phyloP scores from a whole-genome alignment of 1,140 invertebrate species.

The Drosophila ironensis region DNA sequence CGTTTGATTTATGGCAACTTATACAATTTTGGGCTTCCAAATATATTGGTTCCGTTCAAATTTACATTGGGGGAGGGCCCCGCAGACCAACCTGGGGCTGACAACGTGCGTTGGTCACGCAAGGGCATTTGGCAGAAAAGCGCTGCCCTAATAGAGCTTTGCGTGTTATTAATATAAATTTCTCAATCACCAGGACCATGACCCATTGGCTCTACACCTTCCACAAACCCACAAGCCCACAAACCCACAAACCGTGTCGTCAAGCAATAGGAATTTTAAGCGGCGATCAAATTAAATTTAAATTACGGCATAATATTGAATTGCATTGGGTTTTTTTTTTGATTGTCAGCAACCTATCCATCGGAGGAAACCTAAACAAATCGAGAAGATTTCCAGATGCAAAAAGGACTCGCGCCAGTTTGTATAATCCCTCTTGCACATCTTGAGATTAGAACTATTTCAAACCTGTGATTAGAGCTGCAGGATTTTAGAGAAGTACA shows the following conservation, averaged over 20 bases:
- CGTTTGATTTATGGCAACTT: conserved; percentile 71
- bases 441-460: conserved; percentile 44
- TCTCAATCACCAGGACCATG: conserved; percentile 34
- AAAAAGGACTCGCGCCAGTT: conserved; percentile 37
- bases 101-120: conserved; percentile 77
- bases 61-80: conserved; percentile 4
- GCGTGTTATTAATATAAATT: conserved; percentile 63
- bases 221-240: too few species aligned
- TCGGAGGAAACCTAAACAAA: too few species aligned
- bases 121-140: conserved; percentile 57
- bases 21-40: conserved; percentile 31
- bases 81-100: conserved; percentile 26
- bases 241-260: too few species aligned
- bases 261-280: too few species aligned
- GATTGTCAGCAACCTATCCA: too few species aligned
- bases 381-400: conserved; percentile 40
- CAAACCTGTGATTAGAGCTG: conserved; percentile 35
- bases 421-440: conserved; percentile 64
- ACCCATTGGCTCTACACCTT: too few species aligned
- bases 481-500: conserved; percentile 24
- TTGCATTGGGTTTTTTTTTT: too few species aligned
- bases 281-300: too few species aligned
- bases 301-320: too few species aligned
- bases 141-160: conserved; percentile 13
- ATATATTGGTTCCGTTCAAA: conserved; percentile 78